Conservation (phyloP, 2,888 invertebrate genomes). For the Chydorus sphaericus region DNA sequence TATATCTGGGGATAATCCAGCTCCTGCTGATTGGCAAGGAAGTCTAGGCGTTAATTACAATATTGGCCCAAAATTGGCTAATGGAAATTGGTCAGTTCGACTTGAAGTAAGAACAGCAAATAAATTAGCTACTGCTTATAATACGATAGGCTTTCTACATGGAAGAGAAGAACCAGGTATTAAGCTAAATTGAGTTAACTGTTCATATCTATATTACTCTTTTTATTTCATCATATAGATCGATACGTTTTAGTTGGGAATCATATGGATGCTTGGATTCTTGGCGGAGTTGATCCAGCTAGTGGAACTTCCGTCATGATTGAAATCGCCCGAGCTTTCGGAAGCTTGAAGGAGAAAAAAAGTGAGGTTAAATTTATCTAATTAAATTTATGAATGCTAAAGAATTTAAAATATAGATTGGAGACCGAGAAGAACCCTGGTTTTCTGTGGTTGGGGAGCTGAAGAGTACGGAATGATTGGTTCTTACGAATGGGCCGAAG, state of each 20-base stretch:
- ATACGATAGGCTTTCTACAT: conserved; percentile 27
- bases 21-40: conserved; percentile 30
- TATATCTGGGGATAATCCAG: conserved; percentile 23
- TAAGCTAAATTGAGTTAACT: too few relatives aligned
- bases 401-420: conserved; percentile 28
- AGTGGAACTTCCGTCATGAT: conserved; percentile 35
- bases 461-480: conserved; percentile 19
- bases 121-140: conserved; percentile 22
- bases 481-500: conserved; percentile 30
- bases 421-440: conserved; percentile 30
- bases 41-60: conserved; percentile 29
- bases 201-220: neutral
- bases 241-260: conserved; percentile 36
- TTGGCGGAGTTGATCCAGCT: conserved; percentile 34
- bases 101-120: conserved; percentile 21
- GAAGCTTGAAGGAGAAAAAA: conserved; percentile 19
- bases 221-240: conserved; percentile 23
- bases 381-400: too few relatives aligned
- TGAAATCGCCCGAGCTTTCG: conserved; percentile 31
- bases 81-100: conserved; percentile 14
- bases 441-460: conserved; percentile 15
- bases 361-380: too few relatives aligned
- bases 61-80: conserved; percentile 28
- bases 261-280: conserved; percentile 38
- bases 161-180: conserved; percentile 25